Evolutionary conservation across 2,113 vertebrate genomes (phyloP).

Genomic region (Scatophagus argus): DNA sequence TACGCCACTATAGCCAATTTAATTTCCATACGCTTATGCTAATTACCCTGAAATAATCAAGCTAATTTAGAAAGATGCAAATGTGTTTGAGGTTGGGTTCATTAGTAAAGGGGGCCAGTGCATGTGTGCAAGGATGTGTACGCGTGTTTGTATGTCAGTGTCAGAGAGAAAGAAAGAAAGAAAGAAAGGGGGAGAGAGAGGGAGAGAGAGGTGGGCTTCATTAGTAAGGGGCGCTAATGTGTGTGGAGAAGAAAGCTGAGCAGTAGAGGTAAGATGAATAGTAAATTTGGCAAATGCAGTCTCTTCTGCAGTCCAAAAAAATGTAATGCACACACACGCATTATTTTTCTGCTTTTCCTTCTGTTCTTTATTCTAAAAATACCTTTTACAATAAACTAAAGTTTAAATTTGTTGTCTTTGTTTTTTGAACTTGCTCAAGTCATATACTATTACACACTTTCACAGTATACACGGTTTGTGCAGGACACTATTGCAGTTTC

Average conservation of each 20-base stretch:
- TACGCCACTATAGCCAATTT: constrained; percentile 75
- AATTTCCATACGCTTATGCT: constrained; percentile 84
- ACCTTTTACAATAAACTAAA: too few relatives aligned
- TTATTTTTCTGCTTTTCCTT: constrained; percentile 6
- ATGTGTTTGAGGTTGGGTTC: constrained; percentile 77
- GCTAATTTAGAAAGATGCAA: constrained; percentile 83
- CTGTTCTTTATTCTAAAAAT: not conserved
- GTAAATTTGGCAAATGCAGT: constrained; percentile 30
- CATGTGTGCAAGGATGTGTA: constrained; percentile 1
- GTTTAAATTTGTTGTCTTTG: too few relatives aligned
- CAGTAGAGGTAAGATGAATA: constrained; percentile 21
- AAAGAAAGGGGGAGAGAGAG: constrained; percentile 10
- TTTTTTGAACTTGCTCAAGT: too few relatives aligned
- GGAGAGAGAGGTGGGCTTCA: constrained; percentile 42
- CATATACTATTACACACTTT: too few relatives aligned
- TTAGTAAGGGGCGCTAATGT: constrained; percentile 64
- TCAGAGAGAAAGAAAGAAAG: not conserved
- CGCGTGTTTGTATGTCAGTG: not conserved
- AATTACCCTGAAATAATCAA: constrained; percentile 84
- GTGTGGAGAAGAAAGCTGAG: constrained; percentile 55
- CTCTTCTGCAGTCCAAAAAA: not conserved
- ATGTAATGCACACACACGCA: not conserved
- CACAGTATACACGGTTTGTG: not conserved
- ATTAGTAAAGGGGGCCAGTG: constrained; percentile 71
- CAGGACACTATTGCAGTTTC: not conserved